phyloP scores from a whole-genome alignment of 2,113 vertebrate genomes.

The Catagonus wagneri region DNA sequence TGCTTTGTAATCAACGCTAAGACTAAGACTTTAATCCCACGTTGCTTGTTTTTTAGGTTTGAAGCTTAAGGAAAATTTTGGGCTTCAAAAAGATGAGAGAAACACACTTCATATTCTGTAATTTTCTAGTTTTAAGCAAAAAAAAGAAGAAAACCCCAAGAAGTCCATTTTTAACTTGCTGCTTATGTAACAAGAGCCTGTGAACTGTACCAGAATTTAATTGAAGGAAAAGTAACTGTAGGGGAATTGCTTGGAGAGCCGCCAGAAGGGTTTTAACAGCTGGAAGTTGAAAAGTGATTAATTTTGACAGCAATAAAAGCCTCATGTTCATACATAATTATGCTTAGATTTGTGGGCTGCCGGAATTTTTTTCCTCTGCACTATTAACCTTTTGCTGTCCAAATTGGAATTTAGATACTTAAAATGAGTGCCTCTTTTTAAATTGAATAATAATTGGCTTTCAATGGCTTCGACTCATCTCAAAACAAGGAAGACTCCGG shows the following conservation, averaged over 20 bases:
- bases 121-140: conserved; percentile 75
- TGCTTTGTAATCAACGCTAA: conserved; percentile 44
- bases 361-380: conserved; percentile 83
- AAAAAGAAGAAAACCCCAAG: conserved; percentile 22
- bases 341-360: conserved; percentile 86
- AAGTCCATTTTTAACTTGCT: conserved; percentile 77
- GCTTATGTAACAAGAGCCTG: conserved; percentile 85
- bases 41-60: not conserved
- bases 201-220: conserved; percentile 86
- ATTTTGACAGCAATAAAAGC: conserved; percentile 90
- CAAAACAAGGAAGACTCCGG: conserved; percentile 2
- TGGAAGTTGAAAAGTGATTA: conserved; percentile 90
- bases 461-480: conserved; percentile 43
- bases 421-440: conserved; percentile 57
- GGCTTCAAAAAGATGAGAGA: conserved; percentile 49
- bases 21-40: conserved; percentile 47
- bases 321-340: conserved; percentile 88
- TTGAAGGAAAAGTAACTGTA: conserved; percentile 85
- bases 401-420: conserved; percentile 76
- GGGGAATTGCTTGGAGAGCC: conserved; percentile 87
- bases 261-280: conserved; percentile 90
- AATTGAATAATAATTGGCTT: conserved; percentile 56
- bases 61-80: conserved; percentile 59
- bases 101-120: conserved; percentile 62
- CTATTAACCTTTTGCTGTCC: conserved; percentile 86